These are phyloP conservation scores for Cataglyphis altisquamis DNA, from an alignment of 2,888 invertebrate genomes.

Conservation along the genomic window DNA sequence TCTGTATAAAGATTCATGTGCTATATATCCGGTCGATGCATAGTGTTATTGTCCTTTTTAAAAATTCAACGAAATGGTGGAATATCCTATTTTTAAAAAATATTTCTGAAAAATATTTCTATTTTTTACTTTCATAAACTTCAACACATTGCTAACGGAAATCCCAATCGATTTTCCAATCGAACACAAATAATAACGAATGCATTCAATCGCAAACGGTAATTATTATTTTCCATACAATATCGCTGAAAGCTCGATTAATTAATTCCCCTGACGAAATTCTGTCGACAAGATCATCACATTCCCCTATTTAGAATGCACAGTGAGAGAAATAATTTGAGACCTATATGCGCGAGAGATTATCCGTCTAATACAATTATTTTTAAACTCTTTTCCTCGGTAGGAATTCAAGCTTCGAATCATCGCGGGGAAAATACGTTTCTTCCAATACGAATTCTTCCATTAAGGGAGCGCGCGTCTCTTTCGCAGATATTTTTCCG, in stretches of 20 bases:
- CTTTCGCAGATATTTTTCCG: constrained; percentile 5
- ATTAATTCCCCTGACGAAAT: background rate
- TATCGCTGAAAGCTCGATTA: background rate
- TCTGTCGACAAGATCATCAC: background rate
- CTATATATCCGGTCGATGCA: background rate
- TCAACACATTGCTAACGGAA: background rate
- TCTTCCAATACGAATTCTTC: background rate
- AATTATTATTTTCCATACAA: background rate
- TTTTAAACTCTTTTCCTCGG: background rate
- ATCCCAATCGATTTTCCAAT: background rate
- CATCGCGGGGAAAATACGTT: background rate
- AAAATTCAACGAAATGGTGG: background rate
- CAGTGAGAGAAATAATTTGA: background rate
- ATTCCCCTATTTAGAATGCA: background rate
- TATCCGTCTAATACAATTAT: background rate
- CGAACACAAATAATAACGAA: background rate
- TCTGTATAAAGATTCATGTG: background rate
- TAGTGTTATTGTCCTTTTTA: background rate
- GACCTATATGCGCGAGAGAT: background rate
- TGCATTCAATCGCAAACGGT: background rate
- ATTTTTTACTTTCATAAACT: background rate
- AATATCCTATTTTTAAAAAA: background rate
- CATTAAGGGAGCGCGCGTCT: background rate
- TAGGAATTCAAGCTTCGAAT: background rate
- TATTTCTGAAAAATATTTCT: background rate